These are phyloP conservation scores for Bombus polaris DNA, from an alignment of 1,140 invertebrate genomes.

Conservation along the genomic window DNA sequence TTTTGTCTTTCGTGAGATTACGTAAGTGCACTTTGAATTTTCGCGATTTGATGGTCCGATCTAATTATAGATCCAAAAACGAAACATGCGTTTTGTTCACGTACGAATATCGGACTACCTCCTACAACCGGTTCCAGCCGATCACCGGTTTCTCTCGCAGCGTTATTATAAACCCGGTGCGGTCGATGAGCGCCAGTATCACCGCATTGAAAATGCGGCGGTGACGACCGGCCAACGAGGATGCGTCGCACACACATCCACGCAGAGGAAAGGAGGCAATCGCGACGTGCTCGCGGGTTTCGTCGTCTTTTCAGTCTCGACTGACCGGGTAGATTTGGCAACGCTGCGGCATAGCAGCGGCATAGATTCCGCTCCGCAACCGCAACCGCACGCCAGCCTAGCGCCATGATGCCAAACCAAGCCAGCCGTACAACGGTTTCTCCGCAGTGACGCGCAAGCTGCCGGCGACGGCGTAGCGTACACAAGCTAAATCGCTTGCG, in stretches of 20 bases:
- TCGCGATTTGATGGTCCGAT: background rate
- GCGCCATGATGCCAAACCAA: conserved; percentile 63
- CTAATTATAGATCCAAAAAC: conserved; percentile 31
- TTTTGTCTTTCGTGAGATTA: background rate
- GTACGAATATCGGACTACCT: conserved; percentile 4
- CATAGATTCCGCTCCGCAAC: conserved; percentile 77
- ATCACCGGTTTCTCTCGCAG: conserved; percentile 37
- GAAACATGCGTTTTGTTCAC: background rate
- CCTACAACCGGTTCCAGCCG: conserved; percentile 41
- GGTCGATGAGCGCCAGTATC: conserved; percentile 22
- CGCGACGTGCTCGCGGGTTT: conserved; percentile 35
- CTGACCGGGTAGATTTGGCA: conserved; percentile 57
- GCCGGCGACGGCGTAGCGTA: conserved; percentile 59
- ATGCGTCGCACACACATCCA: conserved; percentile 1
- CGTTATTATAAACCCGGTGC: conserved; percentile 46
- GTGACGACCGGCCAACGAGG: conserved; percentile 1
- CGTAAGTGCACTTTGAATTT: background rate
- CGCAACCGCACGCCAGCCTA: conserved; percentile 73
- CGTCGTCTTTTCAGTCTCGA: conserved; percentile 52
- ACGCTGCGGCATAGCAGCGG: conserved; percentile 68
- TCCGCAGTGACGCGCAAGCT: conserved; percentile 77
- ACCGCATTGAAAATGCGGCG: conserved; percentile 40
- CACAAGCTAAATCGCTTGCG: conserved; percentile 43
- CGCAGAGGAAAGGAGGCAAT: conserved; percentile 27
- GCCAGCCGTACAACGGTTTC: conserved; percentile 73